Conservation (phyloP, 2,113 vertebrate genomes). For the Tonatia bakeri region DNA sequence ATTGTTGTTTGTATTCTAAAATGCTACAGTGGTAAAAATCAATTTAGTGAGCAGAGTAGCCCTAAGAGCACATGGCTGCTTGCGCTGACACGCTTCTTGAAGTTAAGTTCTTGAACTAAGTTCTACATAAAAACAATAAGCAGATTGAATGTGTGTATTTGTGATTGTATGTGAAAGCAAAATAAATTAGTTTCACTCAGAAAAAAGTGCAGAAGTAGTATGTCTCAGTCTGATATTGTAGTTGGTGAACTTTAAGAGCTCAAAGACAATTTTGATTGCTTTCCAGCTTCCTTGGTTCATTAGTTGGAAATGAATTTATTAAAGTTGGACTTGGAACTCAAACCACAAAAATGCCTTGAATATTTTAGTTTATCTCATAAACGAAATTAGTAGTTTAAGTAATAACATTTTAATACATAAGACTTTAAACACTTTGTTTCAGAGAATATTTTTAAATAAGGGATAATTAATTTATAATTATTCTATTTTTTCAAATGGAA, state of each 20-base stretch:
- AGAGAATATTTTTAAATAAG: not conserved
- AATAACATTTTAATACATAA: not conserved
- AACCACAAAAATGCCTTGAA: not conserved
- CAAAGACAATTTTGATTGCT: not conserved
- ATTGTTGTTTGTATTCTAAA: slow-evolving; percentile 51
- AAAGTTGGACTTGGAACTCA: slow-evolving; percentile 1
- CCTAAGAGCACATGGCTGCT: slow-evolving; percentile 14
- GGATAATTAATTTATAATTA: not conserved
- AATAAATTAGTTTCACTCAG: slow-evolving; percentile 45
- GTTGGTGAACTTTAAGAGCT: slow-evolving; percentile 13
- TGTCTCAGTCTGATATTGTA: slow-evolving; percentile 14
- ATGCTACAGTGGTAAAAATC: slow-evolving; percentile 46
- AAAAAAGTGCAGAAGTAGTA: slow-evolving; percentile 23
- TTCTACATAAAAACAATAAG: slow-evolving; percentile 59
- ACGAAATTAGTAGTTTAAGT: not conserved
- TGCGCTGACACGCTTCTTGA: slow-evolving; percentile 40
- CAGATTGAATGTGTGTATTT: slow-evolving; percentile 50
- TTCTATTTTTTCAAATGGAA: not conserved
- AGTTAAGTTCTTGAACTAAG: slow-evolving; percentile 27
- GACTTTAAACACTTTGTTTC: not conserved
- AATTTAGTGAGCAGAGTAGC: not conserved
- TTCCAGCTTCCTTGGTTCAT: slow-evolving; percentile 1
- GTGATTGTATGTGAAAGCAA: slow-evolving; percentile 59
- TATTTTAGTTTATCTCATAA: slow-evolving; percentile 51
- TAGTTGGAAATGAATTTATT: slow-evolving; percentile 34